phyloP scores from a whole-genome alignment of 1,140 invertebrate genomes.

The Plutomurus gul region DNA sequence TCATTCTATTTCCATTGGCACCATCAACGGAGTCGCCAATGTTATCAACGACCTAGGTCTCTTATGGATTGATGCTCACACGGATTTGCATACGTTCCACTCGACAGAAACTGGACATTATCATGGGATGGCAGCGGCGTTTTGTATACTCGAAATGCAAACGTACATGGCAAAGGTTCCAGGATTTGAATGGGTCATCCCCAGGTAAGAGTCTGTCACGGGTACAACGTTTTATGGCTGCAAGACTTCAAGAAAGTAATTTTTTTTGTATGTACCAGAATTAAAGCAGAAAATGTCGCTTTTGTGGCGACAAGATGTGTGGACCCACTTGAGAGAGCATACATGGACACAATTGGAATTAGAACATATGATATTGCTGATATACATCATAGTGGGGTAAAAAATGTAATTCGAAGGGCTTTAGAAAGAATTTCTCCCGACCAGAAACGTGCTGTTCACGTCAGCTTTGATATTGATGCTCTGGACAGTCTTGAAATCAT shows the following conservation, averaged over 20 bases:
- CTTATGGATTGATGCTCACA: constrained; percentile 88
- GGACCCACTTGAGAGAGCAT: constrained; percentile 75
- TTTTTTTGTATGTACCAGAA: constrained; percentile 59
- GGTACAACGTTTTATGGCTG: too few relatives aligned
- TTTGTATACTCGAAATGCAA: constrained; percentile 32
- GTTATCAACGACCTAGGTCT: constrained; percentile 73
- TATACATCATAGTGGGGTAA: constrained; percentile 75
- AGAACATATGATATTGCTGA: constrained; percentile 81
- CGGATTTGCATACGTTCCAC: neutral
- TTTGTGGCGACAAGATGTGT: constrained; percentile 87
- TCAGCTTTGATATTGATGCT: constrained; percentile 91
- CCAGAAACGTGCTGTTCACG: constrained; percentile 74
- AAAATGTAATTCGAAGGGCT: constrained; percentile 72
- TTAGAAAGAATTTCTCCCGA: constrained; percentile 70
- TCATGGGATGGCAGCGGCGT: constrained; percentile 83
- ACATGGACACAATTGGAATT: constrained; percentile 73
- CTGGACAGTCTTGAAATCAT: constrained; percentile 79
- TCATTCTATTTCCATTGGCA: constrained; percentile 83
- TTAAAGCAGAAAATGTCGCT: constrained; percentile 79
- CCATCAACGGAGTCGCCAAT: constrained; percentile 68
- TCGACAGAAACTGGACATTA: constrained; percentile 71
- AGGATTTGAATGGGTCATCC: constrained; percentile 33
- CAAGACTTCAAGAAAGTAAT: too few relatives aligned
- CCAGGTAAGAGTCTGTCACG: neutral
- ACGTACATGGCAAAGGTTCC: constrained; percentile 25